Percentiles rank a stretch among this genome's conserved stretches.
These are phyloP conservation scores for Xenopus laevis DNA, from an alignment of 2,113 vertebrate species.

Conservation along the genomic window DNA sequence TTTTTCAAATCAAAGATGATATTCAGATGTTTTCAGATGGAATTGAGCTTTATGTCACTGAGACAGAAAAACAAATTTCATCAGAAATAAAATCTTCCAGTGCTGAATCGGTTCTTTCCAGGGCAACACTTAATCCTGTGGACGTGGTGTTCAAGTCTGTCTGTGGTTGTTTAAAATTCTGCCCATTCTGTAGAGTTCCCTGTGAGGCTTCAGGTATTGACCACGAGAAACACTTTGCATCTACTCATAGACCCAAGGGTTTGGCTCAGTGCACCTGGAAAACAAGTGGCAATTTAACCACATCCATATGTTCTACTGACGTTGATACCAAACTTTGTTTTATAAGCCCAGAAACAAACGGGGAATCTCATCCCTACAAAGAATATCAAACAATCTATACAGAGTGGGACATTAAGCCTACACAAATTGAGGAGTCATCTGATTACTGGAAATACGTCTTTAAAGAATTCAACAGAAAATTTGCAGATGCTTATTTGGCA, in stretches of 20 bases:
- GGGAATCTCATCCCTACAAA: neutral
- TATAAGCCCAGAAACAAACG: neutral
- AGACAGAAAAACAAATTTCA: no score
- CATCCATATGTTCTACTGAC: slow-evolving; percentile 10
- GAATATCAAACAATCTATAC: slow-evolving; percentile 43
- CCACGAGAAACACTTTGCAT: slow-evolving; percentile 28
- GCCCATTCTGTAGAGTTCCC: slow-evolving; percentile 61
- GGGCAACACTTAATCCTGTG: slow-evolving; percentile 21
- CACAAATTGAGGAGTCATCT: slow-evolving; percentile 53
- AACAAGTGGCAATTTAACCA: no score
- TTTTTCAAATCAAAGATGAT: no score
- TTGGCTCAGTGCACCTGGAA: slow-evolving; percentile 23
- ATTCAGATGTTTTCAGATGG: no score
- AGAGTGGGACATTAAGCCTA: slow-evolving; percentile 61
- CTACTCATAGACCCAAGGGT: slow-evolving; percentile 31
- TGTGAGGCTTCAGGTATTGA: slow-evolving; percentile 58
- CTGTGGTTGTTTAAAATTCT: slow-evolving; percentile 63
- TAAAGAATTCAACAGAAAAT: slow-evolving; percentile 43
- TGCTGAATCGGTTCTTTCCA: slow-evolving; percentile 7
- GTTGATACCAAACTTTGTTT: neutral
- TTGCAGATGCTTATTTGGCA: slow-evolving; percentile 1
- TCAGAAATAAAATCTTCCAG: neutral
- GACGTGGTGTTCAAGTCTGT: slow-evolving; percentile 42
- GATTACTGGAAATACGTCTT: slow-evolving; percentile 53
- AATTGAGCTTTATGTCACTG: no score